Conservation (phyloP, 1,140 invertebrate genomes). For the Pectinophora gossypiella region DNA sequence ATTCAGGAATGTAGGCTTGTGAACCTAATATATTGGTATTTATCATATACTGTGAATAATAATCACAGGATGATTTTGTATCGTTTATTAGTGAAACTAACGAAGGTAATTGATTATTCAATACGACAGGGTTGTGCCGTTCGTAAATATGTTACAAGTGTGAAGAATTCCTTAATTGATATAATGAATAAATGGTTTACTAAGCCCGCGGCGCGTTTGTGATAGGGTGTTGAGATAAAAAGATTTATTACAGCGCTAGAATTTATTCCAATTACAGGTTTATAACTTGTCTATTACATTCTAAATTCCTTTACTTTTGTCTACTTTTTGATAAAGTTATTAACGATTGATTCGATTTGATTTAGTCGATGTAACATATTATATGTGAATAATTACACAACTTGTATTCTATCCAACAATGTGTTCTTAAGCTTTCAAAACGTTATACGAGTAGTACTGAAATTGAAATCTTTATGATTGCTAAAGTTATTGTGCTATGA, state of each 20-base stretch:
- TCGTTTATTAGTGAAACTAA: slow-evolving; percentile 22
- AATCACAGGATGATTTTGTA: slow-evolving; percentile 20
- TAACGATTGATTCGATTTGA: slow-evolving; percentile 14
- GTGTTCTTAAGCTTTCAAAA: not conserved
- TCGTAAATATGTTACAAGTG: slow-evolving; percentile 24
- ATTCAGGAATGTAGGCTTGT: not conserved
- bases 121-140: slow-evolving; percentile 14
- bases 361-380: not conserved
- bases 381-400: not conserved
- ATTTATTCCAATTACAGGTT: slow-evolving; percentile 46
- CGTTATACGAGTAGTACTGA: not conserved
- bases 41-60: slow-evolving; percentile 43
- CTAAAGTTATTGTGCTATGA: not conserved
- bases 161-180: slow-evolving; percentile 57
- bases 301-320: slow-evolving; percentile 27
- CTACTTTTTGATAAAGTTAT: slow-evolving; percentile 32
- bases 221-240: slow-evolving; percentile 44
- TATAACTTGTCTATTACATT: slow-evolving; percentile 16
- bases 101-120: slow-evolving; percentile 24
- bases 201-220: slow-evolving; percentile 34
- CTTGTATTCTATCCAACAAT: not conserved
- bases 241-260: slow-evolving; percentile 45
- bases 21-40: slow-evolving; percentile 39
- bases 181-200: slow-evolving; percentile 45
- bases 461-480: not conserved